Base-by-base conservation (phyloP, 2,797 vertebrate species). In the Cirrhinus mrigala region DNA sequence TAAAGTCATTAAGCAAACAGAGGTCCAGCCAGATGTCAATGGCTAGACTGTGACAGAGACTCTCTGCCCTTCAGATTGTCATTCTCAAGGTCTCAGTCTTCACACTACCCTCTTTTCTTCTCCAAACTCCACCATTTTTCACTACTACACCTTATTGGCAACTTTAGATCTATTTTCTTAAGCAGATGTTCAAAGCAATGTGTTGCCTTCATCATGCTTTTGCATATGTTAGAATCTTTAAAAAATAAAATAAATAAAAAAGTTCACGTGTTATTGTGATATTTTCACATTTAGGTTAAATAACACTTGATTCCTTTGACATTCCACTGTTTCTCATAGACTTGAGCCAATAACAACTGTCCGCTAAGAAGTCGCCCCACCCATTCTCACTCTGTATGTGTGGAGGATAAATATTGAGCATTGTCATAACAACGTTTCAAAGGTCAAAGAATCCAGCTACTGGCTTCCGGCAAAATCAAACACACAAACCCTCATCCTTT, bases 1-100 rank as follows among this genome's bases (percentile, higher is more conserved):
- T 86, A 83, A 90, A 87, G 81, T 82, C 82, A 87, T 64, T 88
- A 87, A 86, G 86, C 84, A 89, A 91, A 88, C 89, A 86, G 68
- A 70, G 64, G 44, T 74, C 62, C 75, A 86, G 83, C 68, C 76
- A 87, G 85, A 86, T 58, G 81, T 86, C 80, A 88, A 76, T 89
- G 82, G 64, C 87, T 87, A 33, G 84, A 85, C 87, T 62, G 66
- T 50, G 69, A 60, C 22, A 4, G 11, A 44, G 58, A 16, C 50
- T 15, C 62, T 81, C 15, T 58, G 50, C 12, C 81, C 62, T 82
- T 82, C 73, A 82, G 24, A 68, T n/a, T 29, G 68, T 58, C 24
- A 62, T 60, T 54, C 46, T 83, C 81, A 83, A 87, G 81, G 81
- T 64, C 60, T 87, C 50, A 27, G 69, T 73, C 71, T 69, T 81